A percentile compares a stretch with the other conserved stretches of the same genome.
Evolutionary conservation across 2,113 vertebrate species (phyloP).

Genomic region (Tiliqua scincoides): DNA sequence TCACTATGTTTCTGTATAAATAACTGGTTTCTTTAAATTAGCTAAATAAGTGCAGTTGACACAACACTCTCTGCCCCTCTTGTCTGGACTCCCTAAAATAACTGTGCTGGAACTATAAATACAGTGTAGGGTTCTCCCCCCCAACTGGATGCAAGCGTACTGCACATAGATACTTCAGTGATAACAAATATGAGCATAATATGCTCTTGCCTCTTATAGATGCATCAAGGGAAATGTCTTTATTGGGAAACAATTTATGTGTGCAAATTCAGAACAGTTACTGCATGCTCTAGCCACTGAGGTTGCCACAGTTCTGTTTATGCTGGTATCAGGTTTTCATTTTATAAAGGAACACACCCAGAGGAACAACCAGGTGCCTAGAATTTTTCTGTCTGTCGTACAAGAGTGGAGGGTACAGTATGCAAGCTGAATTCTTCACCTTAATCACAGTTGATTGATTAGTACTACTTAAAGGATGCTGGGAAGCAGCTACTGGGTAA

Average conservation of each 20-base stretch:
- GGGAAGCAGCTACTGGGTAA: background rate
- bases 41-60: background rate
- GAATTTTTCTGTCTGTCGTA: background rate
- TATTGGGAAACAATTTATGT: background rate
- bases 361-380: background rate
- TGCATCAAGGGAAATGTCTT: background rate
- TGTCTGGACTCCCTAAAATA: too few species aligned
- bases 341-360: background rate
- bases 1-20: background rate
- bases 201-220: background rate
- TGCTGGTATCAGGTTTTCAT: background rate
- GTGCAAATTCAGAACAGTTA: background rate
- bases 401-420: background rate
- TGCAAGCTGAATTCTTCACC: background rate
- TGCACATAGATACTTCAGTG: background rate
- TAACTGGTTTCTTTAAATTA: background rate
- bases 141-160: too few species aligned
- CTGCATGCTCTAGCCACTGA: background rate
- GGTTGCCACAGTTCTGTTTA: background rate
- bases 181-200: background rate
- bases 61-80: background rate
- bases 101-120: background rate
- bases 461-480: background rate
- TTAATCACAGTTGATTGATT: background rate
- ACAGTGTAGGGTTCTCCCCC: background rate